Base-by-base conservation (phyloP, 2,113 vertebrate species). In the Haemorhous mexicanus region DNA sequence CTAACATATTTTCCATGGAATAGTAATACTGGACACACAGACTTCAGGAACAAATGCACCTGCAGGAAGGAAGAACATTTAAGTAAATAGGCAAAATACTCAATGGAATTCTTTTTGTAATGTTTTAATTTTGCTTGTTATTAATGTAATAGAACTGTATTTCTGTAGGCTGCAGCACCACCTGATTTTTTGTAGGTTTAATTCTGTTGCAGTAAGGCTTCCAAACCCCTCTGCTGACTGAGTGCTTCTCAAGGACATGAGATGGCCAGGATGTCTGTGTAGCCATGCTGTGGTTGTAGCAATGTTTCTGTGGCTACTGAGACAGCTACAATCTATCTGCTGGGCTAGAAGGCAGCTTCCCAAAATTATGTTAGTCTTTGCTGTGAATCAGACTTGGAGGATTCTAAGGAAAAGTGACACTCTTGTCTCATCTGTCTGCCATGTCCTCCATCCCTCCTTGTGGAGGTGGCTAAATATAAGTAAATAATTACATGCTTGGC, bases 61-160 rank as follows among this genome's bases (percentile, higher is more conserved):
- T 17, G 8, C 73, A 78, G 93, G 94, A 95, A 96, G 93, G 93
- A 96, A 95, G 86, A 89, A 58, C 50, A 32, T 87, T 81, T 81
- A 80, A 58, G 59, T 61, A 90, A 70, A 67, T 26, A 92, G 69
- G 53, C 88, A 87, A 89, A 96, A 86, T 72, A 64, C 35, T 94
- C 69, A 82, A 28, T 82, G 86, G 86, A 96, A 89, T 87, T 68
- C 2, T 72, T 75, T 59, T 78, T 49, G 58, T 90, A 87, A 82
- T 32, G 10, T 89, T 86, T 75, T 61, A 46, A 79, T 90, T 92
- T 92, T 68, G 47, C 52, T 95, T 86, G 47, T 70, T 2, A 2
- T 87, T 84, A 73, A 66, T 73, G 33, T 49, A 72, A 66, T 58
- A 47, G 52, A 89, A 46, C 52, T 82, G 10, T 75, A 37, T 81